Evolutionary conservation across 2,888 invertebrate species (phyloP).

Genomic region (Julus scandinavius): DNA sequence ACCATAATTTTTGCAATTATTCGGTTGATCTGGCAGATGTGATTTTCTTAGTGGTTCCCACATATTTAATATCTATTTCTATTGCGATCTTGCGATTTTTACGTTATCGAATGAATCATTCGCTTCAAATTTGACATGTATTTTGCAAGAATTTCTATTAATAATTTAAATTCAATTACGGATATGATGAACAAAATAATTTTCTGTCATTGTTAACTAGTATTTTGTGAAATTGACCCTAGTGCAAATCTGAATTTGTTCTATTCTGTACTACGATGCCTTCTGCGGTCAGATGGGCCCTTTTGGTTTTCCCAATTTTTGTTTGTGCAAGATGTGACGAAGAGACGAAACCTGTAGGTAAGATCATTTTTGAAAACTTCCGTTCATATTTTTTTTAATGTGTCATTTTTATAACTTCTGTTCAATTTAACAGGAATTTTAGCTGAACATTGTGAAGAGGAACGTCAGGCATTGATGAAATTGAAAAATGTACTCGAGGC

Average conservation of each 20-base stretch:
- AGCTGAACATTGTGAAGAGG: conserved; percentile 47
- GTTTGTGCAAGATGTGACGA: neutral
- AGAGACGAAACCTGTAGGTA: neutral
- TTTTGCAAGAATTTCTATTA: too few relatives aligned
- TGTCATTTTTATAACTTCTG: neutral
- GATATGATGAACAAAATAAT: too few relatives aligned
- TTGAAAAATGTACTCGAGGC: neutral
- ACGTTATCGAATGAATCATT: too few relatives aligned
- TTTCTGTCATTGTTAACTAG: neutral
- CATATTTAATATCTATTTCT: neutral
- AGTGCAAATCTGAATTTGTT: neutral
- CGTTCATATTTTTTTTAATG: neutral
- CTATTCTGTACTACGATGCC: neutral
- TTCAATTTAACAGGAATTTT: conserved; percentile 36
- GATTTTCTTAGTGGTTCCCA: neutral
- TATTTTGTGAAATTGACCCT: neutral
- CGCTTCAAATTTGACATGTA: too few relatives aligned
- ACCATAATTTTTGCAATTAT: neutral
- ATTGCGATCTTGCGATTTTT: too few relatives aligned
- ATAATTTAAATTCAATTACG: too few relatives aligned
- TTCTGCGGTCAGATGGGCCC: neutral
- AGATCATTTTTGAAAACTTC: neutral
- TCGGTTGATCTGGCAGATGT: neutral
- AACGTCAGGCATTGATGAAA: neutral
- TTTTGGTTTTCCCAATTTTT: neutral